Evolutionary conservation across 1,140 invertebrate species (phyloP).

Genomic region (Trachelipus rathkii): DNA sequence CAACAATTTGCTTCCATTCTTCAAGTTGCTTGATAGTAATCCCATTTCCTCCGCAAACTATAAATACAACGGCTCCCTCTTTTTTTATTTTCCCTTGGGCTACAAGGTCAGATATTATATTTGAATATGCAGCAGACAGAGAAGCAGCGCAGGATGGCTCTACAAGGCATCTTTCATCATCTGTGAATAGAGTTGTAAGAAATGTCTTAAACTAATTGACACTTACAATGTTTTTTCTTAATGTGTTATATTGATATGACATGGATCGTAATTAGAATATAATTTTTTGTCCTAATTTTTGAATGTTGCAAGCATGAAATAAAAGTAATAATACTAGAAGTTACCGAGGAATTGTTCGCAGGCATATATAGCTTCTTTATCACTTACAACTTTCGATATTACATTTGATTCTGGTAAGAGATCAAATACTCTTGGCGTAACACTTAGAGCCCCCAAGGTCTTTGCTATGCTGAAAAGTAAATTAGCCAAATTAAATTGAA

Average conservation of each 20-base stretch:
- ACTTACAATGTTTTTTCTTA: too few relatives aligned
- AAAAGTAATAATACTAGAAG: conserved; percentile 9
- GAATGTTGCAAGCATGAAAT: neutral
- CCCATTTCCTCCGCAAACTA: conserved; percentile 56
- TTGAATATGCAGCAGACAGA: conserved; percentile 52
- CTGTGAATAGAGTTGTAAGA: conserved; percentile 31
- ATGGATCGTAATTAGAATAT: too few relatives aligned
- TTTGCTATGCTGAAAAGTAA: conserved; percentile 52
- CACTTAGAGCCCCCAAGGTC: conserved; percentile 52
- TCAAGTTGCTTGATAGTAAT: conserved; percentile 51
- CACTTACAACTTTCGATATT: conserved; percentile 52
- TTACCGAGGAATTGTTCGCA: conserved; percentile 53
- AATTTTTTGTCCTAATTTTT: too few relatives aligned
- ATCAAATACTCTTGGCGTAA: conserved; percentile 50
- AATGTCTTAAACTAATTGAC: too few relatives aligned
- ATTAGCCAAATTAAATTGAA: neutral
- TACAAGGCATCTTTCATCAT: conserved; percentile 54
- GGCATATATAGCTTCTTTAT: conserved; percentile 54
- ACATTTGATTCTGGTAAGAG: conserved; percentile 49
- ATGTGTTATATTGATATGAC: too few relatives aligned
- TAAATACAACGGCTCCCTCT: conserved; percentile 52
- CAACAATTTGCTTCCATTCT: conserved; percentile 48
- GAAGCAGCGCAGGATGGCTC: conserved; percentile 57
- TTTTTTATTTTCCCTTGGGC: conserved; percentile 28
- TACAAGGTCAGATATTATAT: conserved; percentile 42